Evolutionary conservation across 2,113 vertebrate genomes (phyloP).

Genomic region (Phocoena sinus): DNA sequence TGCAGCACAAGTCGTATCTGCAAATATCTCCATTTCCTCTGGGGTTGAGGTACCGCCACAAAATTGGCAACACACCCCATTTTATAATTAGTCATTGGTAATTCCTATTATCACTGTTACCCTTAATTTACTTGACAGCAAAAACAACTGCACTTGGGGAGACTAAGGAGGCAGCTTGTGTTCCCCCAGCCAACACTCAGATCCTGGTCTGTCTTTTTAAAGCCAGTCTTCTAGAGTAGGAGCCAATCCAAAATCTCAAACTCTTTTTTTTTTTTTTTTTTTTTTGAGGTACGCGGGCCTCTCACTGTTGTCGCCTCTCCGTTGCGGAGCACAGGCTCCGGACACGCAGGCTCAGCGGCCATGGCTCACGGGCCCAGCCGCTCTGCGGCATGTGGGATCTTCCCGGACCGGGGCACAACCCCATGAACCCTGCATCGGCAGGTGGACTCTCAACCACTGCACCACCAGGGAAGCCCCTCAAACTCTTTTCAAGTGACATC

Average conservation of each 20-base stretch:
- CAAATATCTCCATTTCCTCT: constrained; percentile 31
- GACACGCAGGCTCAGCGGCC: too few relatives aligned
- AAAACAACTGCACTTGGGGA: constrained; percentile 34
- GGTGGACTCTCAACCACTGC: too few relatives aligned
- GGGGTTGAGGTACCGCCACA: neutral
- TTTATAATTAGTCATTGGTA: constrained; percentile 61
- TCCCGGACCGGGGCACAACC: too few relatives aligned
- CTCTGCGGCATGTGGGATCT: too few relatives aligned
- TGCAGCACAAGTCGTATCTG: neutral
- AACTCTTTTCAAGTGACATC: neutral
- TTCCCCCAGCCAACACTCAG: neutral
- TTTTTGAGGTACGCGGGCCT: too few relatives aligned
- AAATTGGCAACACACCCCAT: constrained; percentile 37
- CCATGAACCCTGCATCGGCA: too few relatives aligned
- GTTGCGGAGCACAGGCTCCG: too few relatives aligned
- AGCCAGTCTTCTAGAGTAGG: neutral
- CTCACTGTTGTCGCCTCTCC: too few relatives aligned
- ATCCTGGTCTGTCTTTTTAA: neutral
- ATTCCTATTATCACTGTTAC: constrained; percentile 63
- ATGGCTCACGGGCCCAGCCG: too few relatives aligned
- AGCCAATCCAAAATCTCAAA: neutral
- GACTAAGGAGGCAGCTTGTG: neutral
- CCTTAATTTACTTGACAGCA: constrained; percentile 59
- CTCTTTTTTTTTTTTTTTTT: constrained; percentile 12
- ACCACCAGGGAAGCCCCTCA: neutral